Evolutionary conservation across 2,113 vertebrate genomes (phyloP), one percentile per base, ranked within the genome.

Genomic region (Willisornis vidua): DNA sequence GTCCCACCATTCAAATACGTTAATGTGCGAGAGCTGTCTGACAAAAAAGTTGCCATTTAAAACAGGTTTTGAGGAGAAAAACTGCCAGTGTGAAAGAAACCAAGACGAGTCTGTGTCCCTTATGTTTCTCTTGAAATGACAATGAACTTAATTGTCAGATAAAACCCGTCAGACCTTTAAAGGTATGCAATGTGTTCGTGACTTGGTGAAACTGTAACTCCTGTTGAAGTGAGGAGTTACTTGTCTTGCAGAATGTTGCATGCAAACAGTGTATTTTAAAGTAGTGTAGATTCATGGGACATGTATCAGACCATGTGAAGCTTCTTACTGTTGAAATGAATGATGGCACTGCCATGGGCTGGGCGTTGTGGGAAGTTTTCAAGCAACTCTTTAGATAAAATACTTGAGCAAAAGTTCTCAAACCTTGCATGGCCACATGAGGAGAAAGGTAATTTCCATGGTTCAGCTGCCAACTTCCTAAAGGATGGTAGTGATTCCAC

Each of bases 341-440:
- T 61, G 37, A 37, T 71, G 70, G 14, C 3, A 3, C 24, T 87
- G 41, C 29, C 7, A 0, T 67, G 28, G 35, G 63, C 55, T 67
- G 28, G 35, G 63, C 55, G 58, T 33, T 66, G 23, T 57, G 12
- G 82, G 39, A 12, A 39, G 18, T 67, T 88, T 79, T 72, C 49
- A 72, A 62, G 61, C 9, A 62, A 48, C 6, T 37, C 3, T 66
- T 87, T 19, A 19, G 52, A 41, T 75, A 24, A 82, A 85, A 59
- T 54, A 28, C 3, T 35, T 46, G 12, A 73, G 15, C 7, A 16
- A 20, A 29, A 9, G 12, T 85, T 90, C 24, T 89, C 12, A 59
- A 57, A 48, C 4, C 18, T 67, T 72, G 16, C 0, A 0, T 26
- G 26, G 10, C 46, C 5, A 12, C 3, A 1, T 25, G 52, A 85